phyloP scores from a whole-genome alignment of 2,113 vertebrate genomes.

The Bujurquina vittata region DNA sequence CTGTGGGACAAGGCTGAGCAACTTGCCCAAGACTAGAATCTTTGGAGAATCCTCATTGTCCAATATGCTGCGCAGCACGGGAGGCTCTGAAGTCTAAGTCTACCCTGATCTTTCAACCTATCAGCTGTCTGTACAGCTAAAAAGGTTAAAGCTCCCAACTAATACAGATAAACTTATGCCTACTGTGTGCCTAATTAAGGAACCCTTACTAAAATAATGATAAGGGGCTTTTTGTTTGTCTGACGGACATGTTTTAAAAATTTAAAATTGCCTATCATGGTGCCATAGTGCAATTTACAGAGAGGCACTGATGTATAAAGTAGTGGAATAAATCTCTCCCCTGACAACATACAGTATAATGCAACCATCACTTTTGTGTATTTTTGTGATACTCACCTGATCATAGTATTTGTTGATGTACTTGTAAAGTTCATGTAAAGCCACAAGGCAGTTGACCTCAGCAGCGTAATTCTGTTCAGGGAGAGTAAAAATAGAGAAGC shows the following conservation, averaged over 20 bases:
- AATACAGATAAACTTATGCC: neutral
- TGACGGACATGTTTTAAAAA: too few species aligned
- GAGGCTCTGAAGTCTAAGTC: too few species aligned
- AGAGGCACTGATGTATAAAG: neutral
- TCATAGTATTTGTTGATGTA: slow-evolving; percentile 99
- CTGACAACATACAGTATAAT: neutral
- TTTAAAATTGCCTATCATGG: neutral
- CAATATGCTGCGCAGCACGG: too few species aligned
- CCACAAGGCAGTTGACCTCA: slow-evolving; percentile 94
- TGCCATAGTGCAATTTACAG: neutral
- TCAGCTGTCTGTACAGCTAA: too few species aligned
- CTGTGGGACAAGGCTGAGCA: too few species aligned
- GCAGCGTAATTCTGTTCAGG: slow-evolving; percentile 89
- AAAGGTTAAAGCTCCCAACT: neutral
- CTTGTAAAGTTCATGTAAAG: slow-evolving; percentile 95
- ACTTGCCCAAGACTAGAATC: too few species aligned
- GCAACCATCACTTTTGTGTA: neutral
- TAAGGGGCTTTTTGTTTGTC: too few species aligned
- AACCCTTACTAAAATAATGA: too few species aligned
- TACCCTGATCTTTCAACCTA: too few species aligned
- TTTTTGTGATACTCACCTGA: slow-evolving; percentile 83
- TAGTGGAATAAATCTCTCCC: neutral
- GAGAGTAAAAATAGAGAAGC: slow-evolving; percentile 29
- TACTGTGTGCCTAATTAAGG: too few species aligned
- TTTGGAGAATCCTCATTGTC: too few species aligned